These are phyloP conservation scores for Tigriopus japonicus DNA, from an alignment of 1,140 invertebrate genomes.

Conservation along the genomic window DNA sequence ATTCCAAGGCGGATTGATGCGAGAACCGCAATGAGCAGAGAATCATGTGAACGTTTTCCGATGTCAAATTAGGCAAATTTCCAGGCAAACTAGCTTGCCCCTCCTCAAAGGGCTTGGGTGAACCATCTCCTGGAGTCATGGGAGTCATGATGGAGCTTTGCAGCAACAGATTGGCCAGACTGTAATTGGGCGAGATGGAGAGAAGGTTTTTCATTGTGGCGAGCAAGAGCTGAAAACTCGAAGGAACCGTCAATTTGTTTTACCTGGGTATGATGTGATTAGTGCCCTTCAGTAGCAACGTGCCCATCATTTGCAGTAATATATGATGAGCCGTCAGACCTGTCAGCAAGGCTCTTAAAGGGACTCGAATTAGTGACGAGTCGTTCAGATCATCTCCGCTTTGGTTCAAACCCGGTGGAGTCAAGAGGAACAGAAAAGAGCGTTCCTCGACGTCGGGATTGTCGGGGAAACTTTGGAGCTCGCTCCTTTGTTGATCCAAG, in stretches of 20 bases:
- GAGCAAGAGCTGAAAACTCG: neutral
- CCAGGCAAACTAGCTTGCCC: slow-evolving; percentile 21
- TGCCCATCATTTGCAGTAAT: slow-evolving; percentile 69
- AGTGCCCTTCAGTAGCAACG: slow-evolving; percentile 49
- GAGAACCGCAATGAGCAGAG: slow-evolving; percentile 58
- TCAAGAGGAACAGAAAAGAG: slow-evolving; percentile 8
- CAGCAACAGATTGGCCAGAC: slow-evolving; percentile 27
- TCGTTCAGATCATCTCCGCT: slow-evolving; percentile 2
- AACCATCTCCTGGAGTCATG: slow-evolving; percentile 16
- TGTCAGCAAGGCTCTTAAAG: slow-evolving; percentile 62
- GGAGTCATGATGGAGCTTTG: slow-evolving; percentile 18
- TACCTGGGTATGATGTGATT: slow-evolving; percentile 34
- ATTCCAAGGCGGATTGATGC: slow-evolving; percentile 55
- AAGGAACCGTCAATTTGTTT: slow-evolving; percentile 19
- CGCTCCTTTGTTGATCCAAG: slow-evolving; percentile 37
- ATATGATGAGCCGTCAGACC: slow-evolving; percentile 76
- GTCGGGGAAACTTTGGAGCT: slow-evolving; percentile 17
- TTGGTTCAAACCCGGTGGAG: neutral
- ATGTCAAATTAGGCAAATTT: slow-evolving; percentile 27
- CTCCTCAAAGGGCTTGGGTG: neutral
- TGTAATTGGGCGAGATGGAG: slow-evolving; percentile 17
- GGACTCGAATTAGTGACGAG: slow-evolving; percentile 44
- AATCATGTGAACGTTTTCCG: slow-evolving; percentile 40
- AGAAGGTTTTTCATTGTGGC: neutral
- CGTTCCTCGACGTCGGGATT: slow-evolving; percentile 21